Evolutionary conservation across 2,888 invertebrate genomes (phyloP).

Genomic region (Apeira syringaria): DNA sequence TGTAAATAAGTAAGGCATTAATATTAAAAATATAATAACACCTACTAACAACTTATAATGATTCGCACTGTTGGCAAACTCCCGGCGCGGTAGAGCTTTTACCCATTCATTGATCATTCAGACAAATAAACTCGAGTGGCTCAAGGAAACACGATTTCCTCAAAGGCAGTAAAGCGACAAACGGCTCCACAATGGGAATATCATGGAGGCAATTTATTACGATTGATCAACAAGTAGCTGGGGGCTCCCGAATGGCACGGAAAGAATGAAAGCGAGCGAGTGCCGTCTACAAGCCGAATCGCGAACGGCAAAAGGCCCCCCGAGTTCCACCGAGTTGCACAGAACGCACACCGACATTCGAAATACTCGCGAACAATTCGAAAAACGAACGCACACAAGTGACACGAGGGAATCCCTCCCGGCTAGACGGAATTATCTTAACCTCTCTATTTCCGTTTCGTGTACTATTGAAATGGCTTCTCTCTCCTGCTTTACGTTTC

Average conservation of each 20-base stretch:
- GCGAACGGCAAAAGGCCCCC: constrained; percentile 61
- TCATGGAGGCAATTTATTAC: constrained; percentile 82
- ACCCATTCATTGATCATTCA: constrained; percentile 41
- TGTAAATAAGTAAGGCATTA: too few relatives aligned
- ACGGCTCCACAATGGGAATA: constrained; percentile 80
- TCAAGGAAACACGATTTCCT: constrained; percentile 79
- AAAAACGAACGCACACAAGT: constrained; percentile 80
- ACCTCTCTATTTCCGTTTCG: constrained; percentile 81
- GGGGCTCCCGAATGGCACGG: constrained; percentile 64
- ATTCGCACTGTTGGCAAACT: too few relatives aligned
- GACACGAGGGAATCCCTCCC: constrained; percentile 83
- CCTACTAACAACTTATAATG: too few relatives aligned
- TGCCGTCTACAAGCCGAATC: constrained; percentile 50
- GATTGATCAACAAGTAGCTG: constrained; percentile 82
- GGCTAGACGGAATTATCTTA: constrained; percentile 83
- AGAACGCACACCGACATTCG: constrained; percentile 70
- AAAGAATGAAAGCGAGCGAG: constrained; percentile 61
- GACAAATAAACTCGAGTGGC: constrained; percentile 71
- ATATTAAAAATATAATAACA: not conserved
- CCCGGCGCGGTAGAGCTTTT: constrained; percentile 11
- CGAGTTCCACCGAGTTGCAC: constrained; percentile 48
- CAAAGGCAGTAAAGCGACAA: constrained; percentile 79
- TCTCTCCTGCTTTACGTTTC: constrained; percentile 49
- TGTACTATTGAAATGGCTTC: constrained; percentile 79
- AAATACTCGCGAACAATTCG: constrained; percentile 68